Conservation (phyloP, 2,888 invertebrate genomes). For the Drosophila nigricruria region DNA sequence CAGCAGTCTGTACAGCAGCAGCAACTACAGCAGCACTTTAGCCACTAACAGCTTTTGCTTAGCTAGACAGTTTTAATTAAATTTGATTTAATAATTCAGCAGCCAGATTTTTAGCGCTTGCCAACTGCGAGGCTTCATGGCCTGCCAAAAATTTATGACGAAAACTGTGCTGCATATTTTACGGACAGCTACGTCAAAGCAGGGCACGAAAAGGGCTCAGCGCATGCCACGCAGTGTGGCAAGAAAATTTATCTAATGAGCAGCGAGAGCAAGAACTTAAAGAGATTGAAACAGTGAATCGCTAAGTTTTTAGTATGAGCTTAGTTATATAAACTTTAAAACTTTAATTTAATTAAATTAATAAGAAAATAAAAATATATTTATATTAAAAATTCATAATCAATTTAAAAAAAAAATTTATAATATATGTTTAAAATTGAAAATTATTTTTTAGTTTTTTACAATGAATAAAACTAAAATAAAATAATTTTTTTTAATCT, state of each 20-base stretch:
- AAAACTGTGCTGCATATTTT: slow-evolving; percentile 68
- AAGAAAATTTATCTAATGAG: slow-evolving; percentile 21
- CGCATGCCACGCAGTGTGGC: slow-evolving; percentile 27
- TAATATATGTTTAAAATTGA: too few relatives aligned
- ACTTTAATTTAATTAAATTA: neutral
- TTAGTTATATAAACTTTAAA: neutral
- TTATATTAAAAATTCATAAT: too few relatives aligned
- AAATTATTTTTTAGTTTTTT: too few relatives aligned
- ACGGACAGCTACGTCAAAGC: slow-evolving; percentile 27
- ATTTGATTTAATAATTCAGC: slow-evolving; percentile 75
- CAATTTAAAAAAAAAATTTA: too few relatives aligned
- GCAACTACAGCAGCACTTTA: slow-evolving; percentile 15
- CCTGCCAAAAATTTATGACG: slow-evolving; percentile 62
- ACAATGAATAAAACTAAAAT: too few relatives aligned
- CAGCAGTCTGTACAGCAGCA: neutral
- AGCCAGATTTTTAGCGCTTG: slow-evolving; percentile 23
- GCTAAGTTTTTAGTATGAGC: neutral
- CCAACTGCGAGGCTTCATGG: slow-evolving; percentile 20
- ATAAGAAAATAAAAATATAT: too few relatives aligned
- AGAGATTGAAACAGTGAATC: neutral
- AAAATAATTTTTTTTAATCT: too few relatives aligned
- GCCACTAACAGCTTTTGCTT: slow-evolving; percentile 46
- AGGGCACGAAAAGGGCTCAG: neutral
- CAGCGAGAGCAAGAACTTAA: neutral
- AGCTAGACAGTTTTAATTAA: slow-evolving; percentile 74